These are phyloP conservation scores for Antechinus flavipes DNA, from an alignment of 2,113 vertebrate genomes.

Conservation along the genomic window DNA sequence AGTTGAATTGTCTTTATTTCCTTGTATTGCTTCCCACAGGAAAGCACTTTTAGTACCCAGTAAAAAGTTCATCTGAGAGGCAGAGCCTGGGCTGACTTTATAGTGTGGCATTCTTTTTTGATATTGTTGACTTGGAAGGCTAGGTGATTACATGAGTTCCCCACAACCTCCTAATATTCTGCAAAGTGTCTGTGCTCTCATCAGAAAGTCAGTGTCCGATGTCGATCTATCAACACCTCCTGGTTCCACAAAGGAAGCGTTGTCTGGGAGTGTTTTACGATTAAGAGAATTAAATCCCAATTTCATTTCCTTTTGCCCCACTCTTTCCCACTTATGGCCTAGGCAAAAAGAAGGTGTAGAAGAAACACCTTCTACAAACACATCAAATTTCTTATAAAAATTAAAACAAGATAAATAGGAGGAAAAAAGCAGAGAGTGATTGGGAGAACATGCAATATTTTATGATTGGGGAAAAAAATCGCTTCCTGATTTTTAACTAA, in stretches of 20 bases:
- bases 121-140: neutral
- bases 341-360: neutral
- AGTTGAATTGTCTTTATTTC: neutral
- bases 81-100: neutral
- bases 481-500: neutral
- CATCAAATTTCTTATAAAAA: neutral
- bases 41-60: neutral
- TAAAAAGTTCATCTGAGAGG: neutral
- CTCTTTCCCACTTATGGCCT: neutral
- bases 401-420: neutral
- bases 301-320: neutral
- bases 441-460: neutral
- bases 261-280: neutral
- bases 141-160: neutral
- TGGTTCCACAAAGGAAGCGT: neutral
- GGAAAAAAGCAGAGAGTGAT: neutral
- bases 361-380: neutral
- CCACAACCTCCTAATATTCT: neutral
- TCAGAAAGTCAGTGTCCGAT: neutral
- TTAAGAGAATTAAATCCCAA: neutral
- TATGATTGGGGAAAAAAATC: constrained; percentile 11
- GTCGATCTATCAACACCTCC: neutral
- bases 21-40: neutral
- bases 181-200: neutral
- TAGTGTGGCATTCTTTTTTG: neutral